These are phyloP conservation scores for Onychomys leucogaster DNA, from an alignment of 2,797 vertebrate genomes.

Conservation along the genomic window DNA sequence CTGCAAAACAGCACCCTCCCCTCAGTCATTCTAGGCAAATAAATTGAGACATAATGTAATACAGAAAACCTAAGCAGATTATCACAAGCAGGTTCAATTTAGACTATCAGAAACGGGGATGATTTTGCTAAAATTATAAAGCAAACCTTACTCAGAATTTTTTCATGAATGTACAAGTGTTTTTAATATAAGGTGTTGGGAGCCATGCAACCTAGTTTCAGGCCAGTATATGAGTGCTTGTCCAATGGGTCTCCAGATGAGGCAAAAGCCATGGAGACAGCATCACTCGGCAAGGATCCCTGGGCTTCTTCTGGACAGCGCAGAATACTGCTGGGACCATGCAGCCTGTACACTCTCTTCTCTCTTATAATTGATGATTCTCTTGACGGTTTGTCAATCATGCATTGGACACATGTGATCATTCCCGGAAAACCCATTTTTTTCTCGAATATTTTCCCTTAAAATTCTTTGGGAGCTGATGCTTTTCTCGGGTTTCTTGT, in stretches of 20 bases:
- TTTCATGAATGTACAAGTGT: background rate
- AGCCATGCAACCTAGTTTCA: background rate
- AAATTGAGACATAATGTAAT: constrained; percentile 39
- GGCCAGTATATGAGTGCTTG: background rate
- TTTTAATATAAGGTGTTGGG: constrained; percentile 8
- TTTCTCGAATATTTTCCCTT: background rate
- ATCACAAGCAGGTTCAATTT: background rate
- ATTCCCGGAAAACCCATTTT: background rate
- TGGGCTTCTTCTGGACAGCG: background rate
- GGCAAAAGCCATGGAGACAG: background rate
- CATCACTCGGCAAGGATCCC: background rate
- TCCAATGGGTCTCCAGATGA: background rate
- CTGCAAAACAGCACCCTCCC: background rate
- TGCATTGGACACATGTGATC: background rate
- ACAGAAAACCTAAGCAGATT: constrained; percentile 37
- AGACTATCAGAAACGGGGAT: background rate
- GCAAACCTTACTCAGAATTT: constrained; percentile 42
- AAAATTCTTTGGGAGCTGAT: background rate
- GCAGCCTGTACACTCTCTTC: background rate
- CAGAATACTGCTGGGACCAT: background rate
- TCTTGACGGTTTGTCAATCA: background rate
- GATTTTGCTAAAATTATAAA: constrained; percentile 56
- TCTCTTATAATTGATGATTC: background rate
- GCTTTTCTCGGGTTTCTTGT: background rate
- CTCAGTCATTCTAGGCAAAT: constrained; percentile 49